A percentile compares a stretch with the other conserved stretches of the same genome.
phyloP scores from a whole-genome alignment of 2,888 invertebrate species.

The Cheilosia vernalis region DNA sequence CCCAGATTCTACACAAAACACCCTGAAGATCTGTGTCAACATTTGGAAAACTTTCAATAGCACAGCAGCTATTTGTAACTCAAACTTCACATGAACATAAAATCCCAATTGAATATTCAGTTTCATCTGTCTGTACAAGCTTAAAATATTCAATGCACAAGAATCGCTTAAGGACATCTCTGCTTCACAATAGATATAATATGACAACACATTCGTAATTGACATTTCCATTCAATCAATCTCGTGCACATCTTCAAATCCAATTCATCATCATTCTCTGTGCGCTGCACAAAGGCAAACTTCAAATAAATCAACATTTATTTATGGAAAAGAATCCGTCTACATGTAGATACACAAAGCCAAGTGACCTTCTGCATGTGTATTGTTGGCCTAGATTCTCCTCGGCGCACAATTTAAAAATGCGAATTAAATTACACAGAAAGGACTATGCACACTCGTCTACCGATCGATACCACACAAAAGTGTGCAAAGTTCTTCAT shows the following conservation, averaged over 20 bases:
- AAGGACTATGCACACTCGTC: slow-evolving; percentile 25
- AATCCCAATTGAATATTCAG: neutral
- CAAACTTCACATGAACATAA: neutral
- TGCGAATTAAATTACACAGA: slow-evolving; percentile 54
- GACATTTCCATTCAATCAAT: slow-evolving; percentile 46
- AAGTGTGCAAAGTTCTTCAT: slow-evolving; percentile 39
- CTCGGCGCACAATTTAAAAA: slow-evolving; percentile 44
- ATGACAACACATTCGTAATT: slow-evolving; percentile 17
- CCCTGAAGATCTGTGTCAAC: too few relatives aligned
- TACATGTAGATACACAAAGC: slow-evolving; percentile 36
- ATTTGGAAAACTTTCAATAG: neutral
- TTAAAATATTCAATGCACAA: neutral
- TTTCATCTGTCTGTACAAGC: neutral
- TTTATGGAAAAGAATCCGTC: slow-evolving; percentile 46
- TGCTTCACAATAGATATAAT: slow-evolving; percentile 1
- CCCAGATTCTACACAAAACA: too few relatives aligned
- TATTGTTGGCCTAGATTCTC: slow-evolving; percentile 64
- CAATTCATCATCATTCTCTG: slow-evolving; percentile 26
- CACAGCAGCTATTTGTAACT: neutral
- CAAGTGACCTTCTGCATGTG: slow-evolving; percentile 60
- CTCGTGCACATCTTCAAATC: slow-evolving; percentile 8
- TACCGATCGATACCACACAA: slow-evolving; percentile 28
- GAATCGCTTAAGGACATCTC: slow-evolving; percentile 10
- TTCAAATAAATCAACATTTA: slow-evolving; percentile 54
- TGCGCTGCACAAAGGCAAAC: slow-evolving; percentile 29